phyloP scores from a whole-genome alignment of 2,888 invertebrate species.

The Emmelina monodactyla region DNA sequence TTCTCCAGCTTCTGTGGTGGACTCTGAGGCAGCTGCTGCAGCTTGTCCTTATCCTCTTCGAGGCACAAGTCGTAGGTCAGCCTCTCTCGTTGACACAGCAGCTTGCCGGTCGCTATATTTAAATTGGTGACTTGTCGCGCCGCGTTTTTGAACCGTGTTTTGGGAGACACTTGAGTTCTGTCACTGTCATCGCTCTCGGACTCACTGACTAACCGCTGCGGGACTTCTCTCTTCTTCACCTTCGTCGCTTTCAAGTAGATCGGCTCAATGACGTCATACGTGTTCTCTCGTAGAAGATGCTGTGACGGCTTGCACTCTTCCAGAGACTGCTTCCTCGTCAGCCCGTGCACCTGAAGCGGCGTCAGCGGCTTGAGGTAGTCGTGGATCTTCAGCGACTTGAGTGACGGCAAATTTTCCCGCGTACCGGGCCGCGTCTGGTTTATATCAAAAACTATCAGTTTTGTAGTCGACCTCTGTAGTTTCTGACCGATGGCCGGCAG shows the following conservation, averaged over 20 bases:
- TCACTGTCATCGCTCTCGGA: conserved; percentile 11
- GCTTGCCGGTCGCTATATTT: conserved; percentile 43
- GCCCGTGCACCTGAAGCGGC: conserved; percentile 40
- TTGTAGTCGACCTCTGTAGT: conserved; percentile 35
- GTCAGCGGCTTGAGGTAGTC: conserved; percentile 51
- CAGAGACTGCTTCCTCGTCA: conserved; percentile 28
- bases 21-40: conserved; percentile 36
- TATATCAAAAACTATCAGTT: conserved; percentile 48
- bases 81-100: conserved; percentile 43
- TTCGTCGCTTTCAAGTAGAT: conserved; percentile 34
- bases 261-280: conserved; percentile 54
- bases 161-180: conserved; percentile 33
- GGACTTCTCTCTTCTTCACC: conserved; percentile 24
- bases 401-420: conserved; percentile 19
- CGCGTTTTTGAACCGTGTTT: conserved; percentile 49
- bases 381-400: conserved; percentile 34
- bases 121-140: conserved; percentile 48
- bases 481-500: conserved; percentile 56
- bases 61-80: conserved; percentile 31
- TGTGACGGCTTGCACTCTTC: conserved; percentile 37
- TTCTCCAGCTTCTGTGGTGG: conserved; percentile 42
- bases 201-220: conserved; percentile 13
- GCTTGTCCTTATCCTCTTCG: conserved; percentile 22
- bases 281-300: conserved; percentile 48
- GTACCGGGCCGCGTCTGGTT: conserved; percentile 26